Evolutionary conservation across 2,797 vertebrate genomes (phyloP).

Genomic region (Neostethus bicornis): DNA sequence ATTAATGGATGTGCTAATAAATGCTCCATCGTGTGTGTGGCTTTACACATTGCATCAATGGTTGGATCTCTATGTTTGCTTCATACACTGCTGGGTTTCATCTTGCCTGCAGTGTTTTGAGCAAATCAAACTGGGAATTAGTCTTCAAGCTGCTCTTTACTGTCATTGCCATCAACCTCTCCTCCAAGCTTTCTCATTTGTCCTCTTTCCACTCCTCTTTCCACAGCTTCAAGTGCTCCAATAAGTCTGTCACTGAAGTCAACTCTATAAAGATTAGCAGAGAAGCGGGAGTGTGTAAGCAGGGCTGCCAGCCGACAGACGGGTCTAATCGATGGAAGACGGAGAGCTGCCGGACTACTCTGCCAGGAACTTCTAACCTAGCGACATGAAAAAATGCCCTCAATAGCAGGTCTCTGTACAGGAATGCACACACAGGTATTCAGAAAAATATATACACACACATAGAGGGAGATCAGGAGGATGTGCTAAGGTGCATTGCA

Average conservation of each 20-base stretch:
- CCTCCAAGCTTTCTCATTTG: constrained; percentile 45
- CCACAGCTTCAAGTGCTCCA: constrained; percentile 60
- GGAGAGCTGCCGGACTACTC: constrained; percentile 38
- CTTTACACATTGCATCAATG: neutral
- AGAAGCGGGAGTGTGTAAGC: constrained; percentile 68
- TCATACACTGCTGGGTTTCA: constrained; percentile 17
- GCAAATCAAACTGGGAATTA: constrained; percentile 30
- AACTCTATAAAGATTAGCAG: constrained; percentile 77
- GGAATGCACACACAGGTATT: constrained; percentile 17
- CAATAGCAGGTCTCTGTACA: constrained; percentile 26
- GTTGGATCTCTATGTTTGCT: constrained; percentile 1
- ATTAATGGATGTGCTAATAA: neutral
- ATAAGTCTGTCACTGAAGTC: constrained; percentile 71
- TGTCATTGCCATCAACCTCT: constrained; percentile 36
- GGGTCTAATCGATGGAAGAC: constrained; percentile 70
- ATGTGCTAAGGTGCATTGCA: constrained; percentile 25
- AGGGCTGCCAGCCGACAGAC: constrained; percentile 65
- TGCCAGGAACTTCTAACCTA: constrained; percentile 51
- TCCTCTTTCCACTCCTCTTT: constrained; percentile 49
- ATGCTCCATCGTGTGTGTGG: constrained; percentile 1
- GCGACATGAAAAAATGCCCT: constrained; percentile 55
- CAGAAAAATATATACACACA: constrained; percentile 21
- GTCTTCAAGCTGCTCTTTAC: constrained; percentile 21
- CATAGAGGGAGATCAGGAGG: neutral
- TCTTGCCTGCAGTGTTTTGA: neutral